Conservation (phyloP, 1,140 invertebrate species). For the Drosophila pectinifera region DNA sequence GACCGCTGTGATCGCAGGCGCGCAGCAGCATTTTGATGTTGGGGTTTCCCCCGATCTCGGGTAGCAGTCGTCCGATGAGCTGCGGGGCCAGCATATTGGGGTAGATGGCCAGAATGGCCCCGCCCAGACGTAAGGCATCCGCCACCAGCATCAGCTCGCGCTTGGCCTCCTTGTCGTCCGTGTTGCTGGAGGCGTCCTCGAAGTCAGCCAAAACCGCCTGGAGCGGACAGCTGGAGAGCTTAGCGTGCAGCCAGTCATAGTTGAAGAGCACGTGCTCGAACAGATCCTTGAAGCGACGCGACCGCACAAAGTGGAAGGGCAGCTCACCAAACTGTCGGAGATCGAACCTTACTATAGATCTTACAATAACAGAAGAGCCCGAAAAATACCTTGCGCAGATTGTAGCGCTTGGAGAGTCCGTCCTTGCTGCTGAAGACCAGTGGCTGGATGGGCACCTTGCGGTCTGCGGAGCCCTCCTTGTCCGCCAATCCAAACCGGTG, state of each 20-base stretch:
- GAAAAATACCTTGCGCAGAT: slow-evolving; percentile 91
- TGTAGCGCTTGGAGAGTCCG: slow-evolving; percentile 93
- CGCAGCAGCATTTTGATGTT: slow-evolving; percentile 94
- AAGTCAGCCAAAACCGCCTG: slow-evolving; percentile 97
- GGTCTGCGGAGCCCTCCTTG: slow-evolving; percentile 96
- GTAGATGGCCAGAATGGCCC: slow-evolving; percentile 94
- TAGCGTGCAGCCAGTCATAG: slow-evolving; percentile 98
- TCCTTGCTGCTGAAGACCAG: slow-evolving; percentile 96
- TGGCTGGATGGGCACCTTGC: slow-evolving; percentile 98
- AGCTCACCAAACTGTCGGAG: slow-evolving; percentile 94
- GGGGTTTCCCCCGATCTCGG: slow-evolving; percentile 92
- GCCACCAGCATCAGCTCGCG: slow-evolving; percentile 97
- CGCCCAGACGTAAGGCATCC: slow-evolving; percentile 96
- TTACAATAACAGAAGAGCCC: too few relatives aligned
- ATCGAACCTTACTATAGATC: background rate
- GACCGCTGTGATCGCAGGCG: slow-evolving; percentile 95
- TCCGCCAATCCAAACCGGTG: slow-evolving; percentile 92
- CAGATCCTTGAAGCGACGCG: slow-evolving; percentile 95
- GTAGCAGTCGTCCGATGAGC: slow-evolving; percentile 95
- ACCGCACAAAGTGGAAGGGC: slow-evolving; percentile 96
- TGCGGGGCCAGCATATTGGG: slow-evolving; percentile 98
- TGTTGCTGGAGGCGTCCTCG: slow-evolving; percentile 95
- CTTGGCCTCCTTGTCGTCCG: slow-evolving; percentile 93
- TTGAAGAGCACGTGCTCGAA: slow-evolving; percentile 98
- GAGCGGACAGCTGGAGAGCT: slow-evolving; percentile 96